Evolutionary conservation across 2,113 vertebrate species (phyloP), one percentile per base, ranked within the genome.

Genomic region (Todiramphus chloris): DNA sequence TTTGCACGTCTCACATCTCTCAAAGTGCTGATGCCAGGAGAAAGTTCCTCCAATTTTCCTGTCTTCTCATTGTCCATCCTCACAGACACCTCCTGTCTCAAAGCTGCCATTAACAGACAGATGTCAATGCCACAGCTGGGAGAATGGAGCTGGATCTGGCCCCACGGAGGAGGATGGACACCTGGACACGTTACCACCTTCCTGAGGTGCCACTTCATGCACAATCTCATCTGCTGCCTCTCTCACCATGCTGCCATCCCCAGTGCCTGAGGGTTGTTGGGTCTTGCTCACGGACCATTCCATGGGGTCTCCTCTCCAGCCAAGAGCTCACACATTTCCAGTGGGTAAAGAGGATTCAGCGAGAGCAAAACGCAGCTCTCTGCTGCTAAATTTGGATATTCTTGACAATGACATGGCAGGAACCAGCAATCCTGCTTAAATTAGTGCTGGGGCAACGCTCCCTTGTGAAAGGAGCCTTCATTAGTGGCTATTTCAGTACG

Each of bases 261-360:
- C 41, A 18, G 88, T 2, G 0, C 2, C 64, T 4, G 2, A 28
- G 41, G 58, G 41, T 48, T n/a, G 18, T 7, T 2, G 1, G 56
- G 18, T 28, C 66, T 23, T 11, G 37, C 37, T 67, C 21, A 21
- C 0, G 3, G 41, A 9, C 19, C 7, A 18, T 13, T 37, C 46
- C 16, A 2, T 1, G 2, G 44, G 33, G 28, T 56, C 15, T 73
- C n/a, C 35, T 30, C 39, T 50, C 77, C 69, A 43, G 43, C 59
- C 21, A 18, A 31, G 35, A 74, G 14, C 46, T 60, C 55, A 30
- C 17, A 1, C 8, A 3, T 25, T 58, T n/a, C 77, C 31, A 63
- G 56, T 1, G 16, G 21, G 46, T 4, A 35, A 53, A 27, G 37
- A 19, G 19, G 60, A 24, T n/a, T 24, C 39, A 31, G 24, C 3